These are phyloP conservation scores for Argynnis bischoffii DNA, from an alignment of 2,888 invertebrate genomes.

Conservation along the genomic window DNA sequence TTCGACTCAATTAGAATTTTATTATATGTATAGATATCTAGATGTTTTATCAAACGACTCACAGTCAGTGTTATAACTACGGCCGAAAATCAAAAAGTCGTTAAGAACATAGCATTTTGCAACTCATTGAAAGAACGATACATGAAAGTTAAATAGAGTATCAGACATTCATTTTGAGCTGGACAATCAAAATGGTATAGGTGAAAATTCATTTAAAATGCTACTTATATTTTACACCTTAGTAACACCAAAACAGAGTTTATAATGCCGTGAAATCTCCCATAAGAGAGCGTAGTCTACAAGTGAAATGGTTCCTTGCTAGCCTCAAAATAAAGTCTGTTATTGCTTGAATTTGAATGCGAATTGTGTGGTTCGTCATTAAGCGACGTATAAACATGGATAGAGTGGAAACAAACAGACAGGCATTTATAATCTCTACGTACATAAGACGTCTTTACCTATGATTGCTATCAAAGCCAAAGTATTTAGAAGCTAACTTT, in stretches of 20 bases:
- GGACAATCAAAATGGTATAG: slow-evolving; percentile 33
- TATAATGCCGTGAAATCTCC: slow-evolving; percentile 3
- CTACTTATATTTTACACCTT: slow-evolving; percentile 17
- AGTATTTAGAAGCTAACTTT: not conserved
- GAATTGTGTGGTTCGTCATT: slow-evolving; percentile 43
- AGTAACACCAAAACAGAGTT: not conserved
- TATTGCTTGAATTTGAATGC: slow-evolving; percentile 5
- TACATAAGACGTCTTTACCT: slow-evolving; percentile 43
- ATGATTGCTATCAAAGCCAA: slow-evolving; percentile 35
- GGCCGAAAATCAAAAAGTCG: no score
- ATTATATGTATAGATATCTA: no score
- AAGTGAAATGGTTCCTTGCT: slow-evolving; percentile 10
- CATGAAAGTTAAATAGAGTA: slow-evolving; percentile 22
- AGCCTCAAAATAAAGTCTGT: not conserved
- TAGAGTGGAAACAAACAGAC: slow-evolving; percentile 51
- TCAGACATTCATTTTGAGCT: slow-evolving; percentile 30
- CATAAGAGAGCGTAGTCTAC: no score
- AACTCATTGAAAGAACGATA: slow-evolving; percentile 6
- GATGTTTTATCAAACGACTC: no score
- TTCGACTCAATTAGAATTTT: no score
- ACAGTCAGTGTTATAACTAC: no score
- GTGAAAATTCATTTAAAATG: slow-evolving; percentile 41
- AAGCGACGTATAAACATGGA: slow-evolving; percentile 53
- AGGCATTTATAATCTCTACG: slow-evolving; percentile 55
- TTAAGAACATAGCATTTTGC: not conserved